Conservation (phyloP, 1,140 invertebrate genomes). For the Doryteuthis pealeii region DNA sequence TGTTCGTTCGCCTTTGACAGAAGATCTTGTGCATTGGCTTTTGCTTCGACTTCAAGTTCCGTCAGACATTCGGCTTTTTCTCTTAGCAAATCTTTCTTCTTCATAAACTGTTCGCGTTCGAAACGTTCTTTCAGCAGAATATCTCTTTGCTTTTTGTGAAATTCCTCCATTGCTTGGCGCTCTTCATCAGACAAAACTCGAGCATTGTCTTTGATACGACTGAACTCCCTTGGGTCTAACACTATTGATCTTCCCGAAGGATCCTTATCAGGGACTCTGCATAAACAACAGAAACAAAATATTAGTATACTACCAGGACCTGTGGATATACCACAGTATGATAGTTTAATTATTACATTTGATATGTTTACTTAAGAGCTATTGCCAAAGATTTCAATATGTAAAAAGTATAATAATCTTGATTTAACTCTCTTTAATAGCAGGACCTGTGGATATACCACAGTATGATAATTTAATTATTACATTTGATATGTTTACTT, state of each 20-base stretch:
- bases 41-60: conserved; percentile 58
- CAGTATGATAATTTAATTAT: no score
- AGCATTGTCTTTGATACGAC: not conserved
- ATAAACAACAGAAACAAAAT: no score
- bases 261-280: not conserved
- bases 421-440: no score
- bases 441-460: no score
- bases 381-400: no score
- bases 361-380: no score
- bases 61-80: conserved; percentile 57
- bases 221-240: not conserved
- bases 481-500: no score
- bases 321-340: no score
- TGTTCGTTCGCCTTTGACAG: conserved; percentile 56
- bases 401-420: no score
- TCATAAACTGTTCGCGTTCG: conserved; percentile 54
- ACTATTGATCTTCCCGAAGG: not conserved
- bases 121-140: conserved; percentile 34
- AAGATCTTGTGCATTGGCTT: conserved; percentile 57
- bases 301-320: no score
- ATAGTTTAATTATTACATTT: no score
- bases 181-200: not conserved
- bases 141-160: not conserved
- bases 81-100: conserved; percentile 53
- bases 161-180: not conserved